A percentile compares a stretch with the other conserved stretches of the same genome.
phyloP scores from a whole-genome alignment of 35 echinoderm and acorn worm genomes.

The Heliocidaris erythrogramma region DNA sequence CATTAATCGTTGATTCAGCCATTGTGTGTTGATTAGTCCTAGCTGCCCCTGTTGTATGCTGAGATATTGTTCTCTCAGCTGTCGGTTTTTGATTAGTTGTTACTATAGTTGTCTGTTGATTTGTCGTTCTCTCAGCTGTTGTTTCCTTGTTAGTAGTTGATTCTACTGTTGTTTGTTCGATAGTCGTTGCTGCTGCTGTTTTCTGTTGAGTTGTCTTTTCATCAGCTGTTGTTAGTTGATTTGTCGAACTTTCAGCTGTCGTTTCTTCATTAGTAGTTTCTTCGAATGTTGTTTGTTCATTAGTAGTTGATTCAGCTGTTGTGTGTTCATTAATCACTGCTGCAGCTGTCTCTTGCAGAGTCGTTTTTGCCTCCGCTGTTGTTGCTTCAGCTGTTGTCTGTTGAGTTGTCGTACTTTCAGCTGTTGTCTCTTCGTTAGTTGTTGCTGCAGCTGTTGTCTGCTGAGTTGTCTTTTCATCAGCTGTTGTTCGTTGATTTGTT shows the following conservation, averaged over 20 bases:
- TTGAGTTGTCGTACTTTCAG: background rate
- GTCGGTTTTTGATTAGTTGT: background rate
- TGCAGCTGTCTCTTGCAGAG: background rate
- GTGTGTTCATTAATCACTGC: background rate
- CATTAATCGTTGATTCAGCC: background rate
- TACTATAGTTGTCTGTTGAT: background rate
- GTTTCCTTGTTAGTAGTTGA: too few relatives aligned
- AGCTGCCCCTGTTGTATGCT: too few relatives aligned
- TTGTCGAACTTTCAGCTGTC: too few relatives aligned
- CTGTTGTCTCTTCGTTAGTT: background rate
- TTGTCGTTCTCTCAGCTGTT: background rate
- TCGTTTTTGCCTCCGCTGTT: background rate
- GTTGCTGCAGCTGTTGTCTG: background rate
- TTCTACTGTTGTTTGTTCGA: too few relatives aligned
- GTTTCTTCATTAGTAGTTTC: too few relatives aligned
- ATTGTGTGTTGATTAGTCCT: too few relatives aligned
- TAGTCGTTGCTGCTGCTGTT: too few relatives aligned
- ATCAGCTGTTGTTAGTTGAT: too few relatives aligned
- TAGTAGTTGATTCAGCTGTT: background rate
- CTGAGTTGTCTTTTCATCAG: background rate
- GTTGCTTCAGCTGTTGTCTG: too few relatives aligned
- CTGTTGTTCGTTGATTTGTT: background rate
- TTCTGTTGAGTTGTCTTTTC: too few relatives aligned
- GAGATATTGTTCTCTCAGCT: background rate
- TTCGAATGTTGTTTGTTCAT: background rate